These are phyloP conservation scores for Clunio marinus DNA, from an alignment of 2,888 invertebrate genomes.

Conservation along the genomic window DNA sequence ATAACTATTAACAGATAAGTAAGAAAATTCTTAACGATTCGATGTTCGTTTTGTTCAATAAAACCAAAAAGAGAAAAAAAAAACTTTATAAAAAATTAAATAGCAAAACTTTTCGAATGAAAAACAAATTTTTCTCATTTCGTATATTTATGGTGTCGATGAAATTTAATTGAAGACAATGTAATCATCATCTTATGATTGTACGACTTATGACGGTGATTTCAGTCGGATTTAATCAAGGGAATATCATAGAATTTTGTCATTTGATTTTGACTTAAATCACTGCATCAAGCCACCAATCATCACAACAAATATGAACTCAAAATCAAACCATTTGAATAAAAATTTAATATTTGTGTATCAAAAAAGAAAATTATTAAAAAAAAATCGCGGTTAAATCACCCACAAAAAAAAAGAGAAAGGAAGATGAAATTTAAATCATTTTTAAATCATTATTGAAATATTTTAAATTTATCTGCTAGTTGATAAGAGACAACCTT, in stretches of 20 bases:
- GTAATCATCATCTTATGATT: too few relatives aligned
- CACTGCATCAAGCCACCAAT: not conserved
- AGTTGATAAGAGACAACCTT: constrained; percentile 27
- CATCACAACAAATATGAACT: constrained; percentile 10
- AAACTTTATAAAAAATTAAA: not conserved
- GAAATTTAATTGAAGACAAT: too few relatives aligned
- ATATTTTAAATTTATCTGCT: constrained; percentile 39
- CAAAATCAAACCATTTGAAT: constrained; percentile 17
- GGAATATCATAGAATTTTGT: too few relatives aligned
- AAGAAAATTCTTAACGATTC: constrained; percentile 17
- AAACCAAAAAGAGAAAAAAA: not conserved
- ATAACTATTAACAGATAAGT: not conserved
- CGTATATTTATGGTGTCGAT: constrained; percentile 10
- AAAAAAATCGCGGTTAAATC: constrained; percentile 22
- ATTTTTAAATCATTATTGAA: constrained; percentile 39
- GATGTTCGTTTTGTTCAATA: constrained; percentile 30
- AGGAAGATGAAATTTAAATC: too few relatives aligned
- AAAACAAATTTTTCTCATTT: constrained; percentile 12
- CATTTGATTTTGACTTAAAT: too few relatives aligned
- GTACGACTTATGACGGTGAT: too few relatives aligned
- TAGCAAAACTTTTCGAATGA: constrained; percentile 20
- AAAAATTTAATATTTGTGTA: constrained; percentile 38
- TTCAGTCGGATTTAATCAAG: too few relatives aligned
- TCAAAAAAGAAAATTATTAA: constrained; percentile 11
- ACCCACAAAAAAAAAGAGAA: constrained; percentile 4